Evolutionary conservation across 2,113 vertebrate genomes (phyloP), one percentile per base, ranked within the genome.

Genomic region (Gallinago paraguaiae): DNA sequence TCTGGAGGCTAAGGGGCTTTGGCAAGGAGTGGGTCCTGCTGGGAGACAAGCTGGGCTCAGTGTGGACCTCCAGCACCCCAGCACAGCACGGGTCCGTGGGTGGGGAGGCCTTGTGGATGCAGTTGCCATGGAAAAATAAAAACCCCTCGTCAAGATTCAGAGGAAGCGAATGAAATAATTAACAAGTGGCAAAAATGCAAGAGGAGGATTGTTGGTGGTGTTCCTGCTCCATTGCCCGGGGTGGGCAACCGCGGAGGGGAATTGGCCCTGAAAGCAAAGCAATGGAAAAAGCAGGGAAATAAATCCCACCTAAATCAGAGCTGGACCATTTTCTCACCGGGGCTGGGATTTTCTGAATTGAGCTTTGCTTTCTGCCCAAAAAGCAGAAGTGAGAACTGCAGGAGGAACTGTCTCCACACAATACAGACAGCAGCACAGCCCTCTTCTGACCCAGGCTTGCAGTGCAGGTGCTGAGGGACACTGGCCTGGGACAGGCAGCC

Each of bases 121-220:
- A 20, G 93, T 93, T 95, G 89, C 85, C 63, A 86, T 86, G 94
- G 94, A 63, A 86, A 95, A 85, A 76, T 25, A 63, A 88, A 88
- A 86, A 2, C 10, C 63, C 45, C 35, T 31, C 11, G 0, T 80
- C 28, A 74, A 63, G 84, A 88, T 56, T 60, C 63, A 45, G 65
- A 46, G 20, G 50, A 84, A 90, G 67, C 7, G 84, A 71, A 92
- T 69, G 71, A 59, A 79, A 72, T 81, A 48, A 92, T 86, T 80
- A 90, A 56, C 50, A 41, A 68, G 69, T 4, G 46, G 30, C 14
- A 60, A 53, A 78, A 79, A 46, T 0, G 1, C 60, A 46, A 75
- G 41, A 56, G 39, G 33, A 78, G 46, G 54, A 46, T 45, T 0
- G 0, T 46, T 9, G 45, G 5, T 5, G 7, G 13, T 30, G 46